phyloP scores from a whole-genome alignment of 2,113 vertebrate genomes.

The Nipponia nippon region DNA sequence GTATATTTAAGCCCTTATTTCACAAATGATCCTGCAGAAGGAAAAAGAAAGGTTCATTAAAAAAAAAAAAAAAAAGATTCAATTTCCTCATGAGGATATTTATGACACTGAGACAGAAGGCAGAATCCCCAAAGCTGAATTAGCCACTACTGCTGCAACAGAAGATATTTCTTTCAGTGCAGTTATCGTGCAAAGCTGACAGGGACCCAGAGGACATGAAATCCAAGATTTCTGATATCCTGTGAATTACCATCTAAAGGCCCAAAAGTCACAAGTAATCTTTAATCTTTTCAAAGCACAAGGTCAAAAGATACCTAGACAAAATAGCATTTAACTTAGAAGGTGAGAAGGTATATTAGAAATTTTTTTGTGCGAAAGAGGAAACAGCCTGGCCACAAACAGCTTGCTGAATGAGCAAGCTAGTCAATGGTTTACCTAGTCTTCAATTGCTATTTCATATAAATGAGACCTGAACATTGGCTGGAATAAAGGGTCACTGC shows the following conservation, averaged over 20 bases:
- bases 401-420: neutral
- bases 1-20: neutral
- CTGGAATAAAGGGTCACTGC: neutral
- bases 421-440: fast-evolving
- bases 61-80: neutral
- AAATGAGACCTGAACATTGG: neutral
- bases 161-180: neutral
- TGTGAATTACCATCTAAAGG: neutral
- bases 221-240: neutral
- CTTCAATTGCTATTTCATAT: neutral
- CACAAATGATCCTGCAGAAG: neutral
- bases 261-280: neutral
- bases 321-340: neutral
- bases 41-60: neutral
- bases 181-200: neutral
- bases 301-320: neutral
- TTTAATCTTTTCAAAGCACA: neutral
- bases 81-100: neutral
- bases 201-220: neutral
- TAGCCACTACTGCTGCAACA: neutral
- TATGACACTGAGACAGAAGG: neutral
- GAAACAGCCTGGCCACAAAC: neutral
- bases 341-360: neutral
- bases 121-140: neutral
- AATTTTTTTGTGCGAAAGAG: neutral